Base-by-base conservation (phyloP, 2,797 vertebrate species). In the Poeciliopsis presidionis region DNA sequence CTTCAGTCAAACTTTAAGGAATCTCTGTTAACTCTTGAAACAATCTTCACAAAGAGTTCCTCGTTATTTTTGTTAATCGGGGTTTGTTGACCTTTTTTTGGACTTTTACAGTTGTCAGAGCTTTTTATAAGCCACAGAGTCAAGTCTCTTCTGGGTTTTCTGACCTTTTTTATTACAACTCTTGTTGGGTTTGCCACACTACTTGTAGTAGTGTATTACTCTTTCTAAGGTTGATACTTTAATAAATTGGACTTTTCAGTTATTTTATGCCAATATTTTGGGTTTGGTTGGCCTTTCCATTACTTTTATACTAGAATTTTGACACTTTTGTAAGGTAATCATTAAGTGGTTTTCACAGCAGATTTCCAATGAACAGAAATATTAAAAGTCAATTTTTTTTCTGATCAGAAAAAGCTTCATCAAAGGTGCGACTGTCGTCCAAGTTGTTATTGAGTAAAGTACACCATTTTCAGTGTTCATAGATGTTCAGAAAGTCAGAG, bases 121-220 rank as follows among this genome's bases (percentile, higher is more conserved):
- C 22, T 81, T 46, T 53, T 46, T 53, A 80, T 51, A 80, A 84
- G 49, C 83, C 83, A 74, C 81, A 86, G 73, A 47, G 76, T 85
- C 73, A 75, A 70, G 43, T 73, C 47, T 71, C 78, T 73, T 45
- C 63, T 77, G 76, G 53, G 74, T 63, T 74, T 65, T 41, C 61
- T 61, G 53, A 61, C 41, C 30, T 73, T 77, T 63, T 16, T 59
- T 70, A 41, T 71, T 67, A 72, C 73, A 71, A 43, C 79, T 84
- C 65, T 59, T 41, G 70, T 43, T 83, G 53, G 77, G 59, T 57
- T 76, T 46, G 74, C 28, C 43, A 67, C 79, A 85, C 77, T 7
- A 11, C 65, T 12, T 43, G 25, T 47, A 39, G 82, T 77, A 36
- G 33, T 78, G 72, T 43, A 30, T 5, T 1, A 70, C 46, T 33